A percentile compares a stretch with the other conserved stretches of the same genome.
Conservation (phyloP, 92 coral and sea anemone species). For the Diadumene lineata region DNA sequence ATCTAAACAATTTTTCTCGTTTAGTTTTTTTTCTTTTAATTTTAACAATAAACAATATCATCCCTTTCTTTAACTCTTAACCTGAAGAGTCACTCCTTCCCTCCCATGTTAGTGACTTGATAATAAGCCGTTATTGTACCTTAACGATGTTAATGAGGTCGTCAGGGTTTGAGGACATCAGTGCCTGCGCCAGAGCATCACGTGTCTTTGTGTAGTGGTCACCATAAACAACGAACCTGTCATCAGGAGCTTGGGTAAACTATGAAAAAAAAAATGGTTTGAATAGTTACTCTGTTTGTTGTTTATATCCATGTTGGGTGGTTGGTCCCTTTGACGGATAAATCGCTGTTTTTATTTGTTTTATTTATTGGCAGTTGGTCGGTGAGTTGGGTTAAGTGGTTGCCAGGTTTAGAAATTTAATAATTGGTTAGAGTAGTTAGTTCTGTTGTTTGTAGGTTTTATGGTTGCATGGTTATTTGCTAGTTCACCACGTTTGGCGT, state of each 20-base stretch:
- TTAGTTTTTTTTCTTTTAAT: too few species aligned
- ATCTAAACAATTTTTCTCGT: not conserved
- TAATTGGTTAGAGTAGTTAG: not conserved
- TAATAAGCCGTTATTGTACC: constrained; percentile 26
- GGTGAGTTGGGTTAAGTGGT: not conserved
- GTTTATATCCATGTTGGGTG: not conserved
- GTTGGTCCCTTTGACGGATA: not conserved
- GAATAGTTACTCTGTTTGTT: not conserved
- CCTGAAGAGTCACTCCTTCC: too few species aligned
- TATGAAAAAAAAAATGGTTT: constrained; percentile 7
- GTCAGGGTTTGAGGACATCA: constrained; percentile 41
- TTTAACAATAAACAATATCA: not conserved
- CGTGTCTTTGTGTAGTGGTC: constrained; percentile 56
- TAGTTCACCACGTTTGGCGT: not conserved
- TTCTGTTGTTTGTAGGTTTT: not conserved
- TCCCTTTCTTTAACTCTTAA: too few species aligned
- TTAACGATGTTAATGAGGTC: constrained; percentile 35
- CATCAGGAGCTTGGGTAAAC: constrained; percentile 56
- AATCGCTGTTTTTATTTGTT: not conserved
- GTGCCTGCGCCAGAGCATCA: constrained; percentile 66
- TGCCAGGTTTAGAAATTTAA: not conserved
- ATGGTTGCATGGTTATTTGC: too few species aligned
- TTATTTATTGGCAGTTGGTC: not conserved
- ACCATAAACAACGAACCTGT: constrained; percentile 68
- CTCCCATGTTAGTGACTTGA: not conserved